Evolutionary conservation across 2,888 invertebrate species (phyloP), one percentile per base, ranked within the genome.

Genomic region (Pristionchus fissidentatus): DNA sequence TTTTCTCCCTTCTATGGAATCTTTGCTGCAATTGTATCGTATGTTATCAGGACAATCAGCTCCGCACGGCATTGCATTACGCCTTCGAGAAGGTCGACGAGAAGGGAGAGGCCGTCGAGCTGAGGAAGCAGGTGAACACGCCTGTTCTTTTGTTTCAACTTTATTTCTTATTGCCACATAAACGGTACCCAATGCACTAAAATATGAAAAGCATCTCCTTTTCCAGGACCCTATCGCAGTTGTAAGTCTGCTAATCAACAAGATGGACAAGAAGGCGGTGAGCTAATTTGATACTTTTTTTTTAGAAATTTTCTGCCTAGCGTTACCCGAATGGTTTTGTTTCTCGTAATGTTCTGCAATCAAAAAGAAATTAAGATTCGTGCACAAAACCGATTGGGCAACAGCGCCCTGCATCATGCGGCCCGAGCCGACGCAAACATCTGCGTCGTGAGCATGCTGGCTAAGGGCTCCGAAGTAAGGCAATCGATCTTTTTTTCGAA

Each of bases 11-110:
- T n/a, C n/a, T n/a, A n/a, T n/a, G n/a, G n/a, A n/a, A n/a, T n/a
- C n/a, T n/a, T n/a, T n/a, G n/a, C n/a, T n/a, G n/a, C n/a, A n/a
- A n/a, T n/a, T n/a, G 0, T 32, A n/a, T 29, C 57, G 35, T 1
- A 8, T 57, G 3, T 1, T 41, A 2, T 35, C 52, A 83, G 83
- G 83, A 83, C 75, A 88, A 88, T 26, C 87, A 90, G 10, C 92
- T 92, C 10, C 88, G 93, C 77, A 90, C 93, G 38, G 93, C 94
- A 7, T 90, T 94, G 32, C 94, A 94, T 89, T 93, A 94, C 88
- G 93, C 93, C 3, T 94, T 94, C 88, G 90, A 92, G 22, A 93
- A 93, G 86, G 92, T 92, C 79, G 87, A 85, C 70, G 82, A 80
- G n/a, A 84, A 86, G 82, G 70, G 70, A 81, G 85, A 26, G 84